phyloP scores from a whole-genome alignment of 2,113 vertebrate species.

The Cavia aperea region DNA sequence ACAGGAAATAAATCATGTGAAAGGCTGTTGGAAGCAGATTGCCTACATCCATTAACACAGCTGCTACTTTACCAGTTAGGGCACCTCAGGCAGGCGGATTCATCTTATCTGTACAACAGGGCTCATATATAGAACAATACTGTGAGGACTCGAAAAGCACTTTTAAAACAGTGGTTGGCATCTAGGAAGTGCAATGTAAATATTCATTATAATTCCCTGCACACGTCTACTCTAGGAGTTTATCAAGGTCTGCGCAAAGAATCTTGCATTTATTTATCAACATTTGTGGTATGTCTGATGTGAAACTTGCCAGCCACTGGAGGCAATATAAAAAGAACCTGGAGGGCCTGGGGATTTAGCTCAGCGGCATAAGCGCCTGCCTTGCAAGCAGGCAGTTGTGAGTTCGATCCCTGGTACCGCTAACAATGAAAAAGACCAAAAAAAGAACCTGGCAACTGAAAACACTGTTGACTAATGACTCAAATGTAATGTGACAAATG shows the following conservation, averaged over 20 bases:
- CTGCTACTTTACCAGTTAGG: not conserved
- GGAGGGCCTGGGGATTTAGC: too few relatives aligned
- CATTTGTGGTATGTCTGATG: not conserved
- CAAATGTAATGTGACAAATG: not conserved
- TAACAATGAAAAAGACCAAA: too few relatives aligned
- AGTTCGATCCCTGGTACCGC: too few relatives aligned
- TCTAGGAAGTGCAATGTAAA: not conserved
- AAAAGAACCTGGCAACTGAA: not conserved
- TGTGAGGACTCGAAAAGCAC: not conserved
- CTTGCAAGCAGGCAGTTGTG: too few relatives aligned
- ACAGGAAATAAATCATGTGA: not conserved
- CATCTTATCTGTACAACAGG: not conserved
- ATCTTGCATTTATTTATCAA: not conserved
- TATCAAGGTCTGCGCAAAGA: not conserved
- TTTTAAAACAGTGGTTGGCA: not conserved
- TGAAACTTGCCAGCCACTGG: not conserved
- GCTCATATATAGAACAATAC: not conserved
- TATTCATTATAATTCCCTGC: not conserved
- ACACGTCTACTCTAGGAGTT: not conserved
- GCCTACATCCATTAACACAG: not conserved
- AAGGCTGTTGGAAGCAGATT: not conserved
- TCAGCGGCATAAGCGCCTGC: too few relatives aligned
- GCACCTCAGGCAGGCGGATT: not conserved
- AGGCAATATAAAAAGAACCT: not conserved
- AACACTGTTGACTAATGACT: not conserved